phyloP scores from a whole-genome alignment of 2,797 vertebrate species.

The Hippocampus kuda region DNA sequence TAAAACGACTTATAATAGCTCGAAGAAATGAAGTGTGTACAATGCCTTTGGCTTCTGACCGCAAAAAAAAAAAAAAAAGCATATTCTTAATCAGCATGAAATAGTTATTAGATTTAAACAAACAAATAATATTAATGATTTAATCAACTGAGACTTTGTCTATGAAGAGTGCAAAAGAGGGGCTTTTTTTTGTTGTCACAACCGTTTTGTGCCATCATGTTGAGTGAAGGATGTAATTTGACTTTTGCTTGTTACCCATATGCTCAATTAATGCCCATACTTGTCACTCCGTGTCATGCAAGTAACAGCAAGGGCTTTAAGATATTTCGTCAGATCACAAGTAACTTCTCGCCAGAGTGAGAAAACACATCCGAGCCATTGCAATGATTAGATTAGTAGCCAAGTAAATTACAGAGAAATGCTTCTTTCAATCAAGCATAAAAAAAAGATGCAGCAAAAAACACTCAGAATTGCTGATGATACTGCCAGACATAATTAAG shows the following conservation, averaged over 20 bases:
- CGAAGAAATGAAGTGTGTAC: neutral
- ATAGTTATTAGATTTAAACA: neutral
- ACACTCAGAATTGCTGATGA: conserved; percentile 50
- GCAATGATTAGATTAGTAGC: conserved; percentile 55
- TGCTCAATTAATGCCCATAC: conserved; percentile 41
- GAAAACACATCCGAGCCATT: conserved; percentile 55
- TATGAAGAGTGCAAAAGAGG: neutral
- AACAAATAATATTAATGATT: neutral
- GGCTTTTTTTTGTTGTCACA: neutral
- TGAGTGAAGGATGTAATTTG: conserved; percentile 1
- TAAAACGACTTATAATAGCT: neutral
- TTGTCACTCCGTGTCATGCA: conserved; percentile 37
- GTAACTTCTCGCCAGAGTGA: conserved; percentile 54
- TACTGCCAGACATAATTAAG: conserved; percentile 53
- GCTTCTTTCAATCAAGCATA: conserved; percentile 50
- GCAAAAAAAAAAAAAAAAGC: neutral
- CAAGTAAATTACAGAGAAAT: conserved; percentile 48
- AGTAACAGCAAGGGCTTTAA: conserved; percentile 44
- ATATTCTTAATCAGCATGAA: neutral
- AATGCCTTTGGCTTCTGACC: neutral
- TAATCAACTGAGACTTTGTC: neutral
- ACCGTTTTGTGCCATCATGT: neutral
- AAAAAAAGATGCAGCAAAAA: conserved; percentile 52
- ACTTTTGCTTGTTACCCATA: conserved; percentile 1
- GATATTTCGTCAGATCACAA: conserved; percentile 54